phyloP scores from a whole-genome alignment of 2,888 invertebrate species.

The Drosophila lacicola region DNA sequence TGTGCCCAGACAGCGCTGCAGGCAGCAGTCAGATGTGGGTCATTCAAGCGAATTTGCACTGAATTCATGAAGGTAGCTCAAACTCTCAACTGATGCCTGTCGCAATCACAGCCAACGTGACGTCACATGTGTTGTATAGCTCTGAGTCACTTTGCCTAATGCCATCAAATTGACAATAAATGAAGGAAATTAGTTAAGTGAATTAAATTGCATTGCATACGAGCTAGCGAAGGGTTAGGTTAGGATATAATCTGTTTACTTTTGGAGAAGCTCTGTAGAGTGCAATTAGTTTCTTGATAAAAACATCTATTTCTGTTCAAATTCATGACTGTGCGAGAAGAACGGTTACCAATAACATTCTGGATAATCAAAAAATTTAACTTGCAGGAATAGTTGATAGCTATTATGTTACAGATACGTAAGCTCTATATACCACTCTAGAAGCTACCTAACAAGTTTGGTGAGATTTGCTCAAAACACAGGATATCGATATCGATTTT shows the following conservation, averaged over 20 bases:
- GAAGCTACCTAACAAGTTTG: too few relatives aligned
- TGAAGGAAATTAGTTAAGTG: conserved; percentile 16
- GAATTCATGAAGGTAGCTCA: background rate
- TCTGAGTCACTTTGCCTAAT: conserved; percentile 8
- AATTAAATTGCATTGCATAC: background rate
- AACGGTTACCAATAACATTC: too few relatives aligned
- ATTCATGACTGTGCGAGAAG: too few relatives aligned
- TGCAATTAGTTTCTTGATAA: too few relatives aligned
- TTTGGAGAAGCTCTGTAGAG: background rate
- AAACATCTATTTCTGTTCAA: too few relatives aligned
- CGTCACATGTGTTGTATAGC: background rate
- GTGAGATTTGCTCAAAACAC: too few relatives aligned
- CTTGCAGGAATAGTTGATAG: too few relatives aligned
- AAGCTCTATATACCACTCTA: too few relatives aligned
- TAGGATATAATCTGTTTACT: background rate
- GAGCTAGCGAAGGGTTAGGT: background rate
- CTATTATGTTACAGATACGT: too few relatives aligned
- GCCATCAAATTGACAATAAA: conserved; percentile 5
- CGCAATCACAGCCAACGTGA: conserved; percentile 4
- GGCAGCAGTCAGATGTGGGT: conserved; percentile 24
- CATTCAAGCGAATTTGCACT: conserved; percentile 2
- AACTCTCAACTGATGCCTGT: background rate
- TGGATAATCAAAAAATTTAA: too few relatives aligned
- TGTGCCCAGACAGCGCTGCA: conserved; percentile 13
- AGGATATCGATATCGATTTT: too few relatives aligned